These are phyloP conservation scores for Chamaetylas fuelleborni DNA, from an alignment of 2,113 vertebrate species.

Conservation along the genomic window DNA sequence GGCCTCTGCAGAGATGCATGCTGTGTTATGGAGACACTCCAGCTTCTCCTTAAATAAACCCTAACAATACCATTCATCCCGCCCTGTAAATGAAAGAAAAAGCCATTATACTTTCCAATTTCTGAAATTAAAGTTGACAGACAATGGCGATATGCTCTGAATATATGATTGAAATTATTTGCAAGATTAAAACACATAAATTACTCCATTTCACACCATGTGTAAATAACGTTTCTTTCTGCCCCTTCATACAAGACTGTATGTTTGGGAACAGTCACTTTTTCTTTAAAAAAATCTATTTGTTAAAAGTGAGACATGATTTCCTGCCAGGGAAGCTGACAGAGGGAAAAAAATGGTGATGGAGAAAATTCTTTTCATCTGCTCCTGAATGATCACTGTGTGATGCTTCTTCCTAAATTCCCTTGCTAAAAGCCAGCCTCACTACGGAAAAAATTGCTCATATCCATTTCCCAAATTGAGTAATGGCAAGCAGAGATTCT, in stretches of 20 bases:
- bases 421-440: conserved; percentile 38
- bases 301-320: conserved; percentile 38
- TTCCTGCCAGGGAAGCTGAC: conserved; percentile 53
- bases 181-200: conserved; percentile 8
- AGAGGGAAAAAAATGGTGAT: conserved; percentile 25
- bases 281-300: conserved; percentile 38
- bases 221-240: conserved; percentile 37
- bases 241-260: neutral
- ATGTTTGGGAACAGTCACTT: conserved; percentile 21
- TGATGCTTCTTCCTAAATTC: conserved; percentile 41
- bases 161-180: conserved; percentile 53
- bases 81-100: neutral
- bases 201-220: conserved; percentile 26
- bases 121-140: conserved; percentile 45
- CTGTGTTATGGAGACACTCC: neutral
- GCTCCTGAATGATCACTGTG: conserved; percentile 39
- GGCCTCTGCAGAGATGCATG: neutral
- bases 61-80: neutral
- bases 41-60: conserved; percentile 24
- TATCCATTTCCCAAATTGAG: conserved; percentile 44
- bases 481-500: conserved; percentile 41
- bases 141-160: neutral
- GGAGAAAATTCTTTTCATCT: conserved; percentile 56
- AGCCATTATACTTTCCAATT: conserved; percentile 11
- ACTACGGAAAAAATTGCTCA: conserved; percentile 1